Evolutionary conservation across 2,113 vertebrate genomes (phyloP).

Genomic region (Rhynchomys soricoides): DNA sequence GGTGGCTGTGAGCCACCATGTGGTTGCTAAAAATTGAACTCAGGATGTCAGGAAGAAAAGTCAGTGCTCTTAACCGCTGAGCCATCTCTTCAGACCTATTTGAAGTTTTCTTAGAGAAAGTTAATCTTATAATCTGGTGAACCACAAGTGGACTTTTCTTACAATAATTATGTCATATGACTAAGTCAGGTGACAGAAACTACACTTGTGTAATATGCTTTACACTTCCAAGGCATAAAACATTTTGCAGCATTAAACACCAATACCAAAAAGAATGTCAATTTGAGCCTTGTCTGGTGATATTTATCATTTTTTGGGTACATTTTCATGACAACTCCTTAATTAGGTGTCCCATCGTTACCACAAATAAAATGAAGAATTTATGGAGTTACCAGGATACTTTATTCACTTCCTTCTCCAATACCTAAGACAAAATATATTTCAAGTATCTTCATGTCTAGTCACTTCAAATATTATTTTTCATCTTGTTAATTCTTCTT

Average conservation of each 20-base stretch:
- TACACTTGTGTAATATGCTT: not conserved
- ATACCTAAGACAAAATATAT: not conserved
- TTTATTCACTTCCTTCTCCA: not conserved
- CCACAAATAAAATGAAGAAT: constrained; percentile 47
- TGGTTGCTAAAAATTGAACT: too few relatives aligned
- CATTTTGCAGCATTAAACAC: not conserved
- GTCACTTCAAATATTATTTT: constrained; percentile 6
- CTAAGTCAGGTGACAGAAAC: constrained; percentile 13
- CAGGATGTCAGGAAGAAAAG: too few relatives aligned
- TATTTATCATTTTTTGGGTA: not conserved
- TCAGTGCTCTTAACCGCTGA: too few relatives aligned
- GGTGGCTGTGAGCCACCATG: too few relatives aligned
- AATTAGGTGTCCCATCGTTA: not conserved
- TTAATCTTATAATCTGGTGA: not conserved
- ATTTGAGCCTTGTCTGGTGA: not conserved
- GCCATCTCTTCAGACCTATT: not conserved
- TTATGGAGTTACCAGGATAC: not conserved
- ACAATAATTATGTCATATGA: constrained; percentile 1
- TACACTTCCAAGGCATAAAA: constrained; percentile 10
- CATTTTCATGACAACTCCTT: constrained; percentile 19
- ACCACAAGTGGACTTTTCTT: not conserved
- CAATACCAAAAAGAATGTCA: constrained; percentile 3
- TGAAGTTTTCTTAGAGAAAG: constrained; percentile 47
- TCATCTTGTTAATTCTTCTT: constrained; percentile 23
- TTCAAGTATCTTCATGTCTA: not conserved